Conservation (phyloP, 2,888 invertebrate species). For the Fragum whitleyi region DNA sequence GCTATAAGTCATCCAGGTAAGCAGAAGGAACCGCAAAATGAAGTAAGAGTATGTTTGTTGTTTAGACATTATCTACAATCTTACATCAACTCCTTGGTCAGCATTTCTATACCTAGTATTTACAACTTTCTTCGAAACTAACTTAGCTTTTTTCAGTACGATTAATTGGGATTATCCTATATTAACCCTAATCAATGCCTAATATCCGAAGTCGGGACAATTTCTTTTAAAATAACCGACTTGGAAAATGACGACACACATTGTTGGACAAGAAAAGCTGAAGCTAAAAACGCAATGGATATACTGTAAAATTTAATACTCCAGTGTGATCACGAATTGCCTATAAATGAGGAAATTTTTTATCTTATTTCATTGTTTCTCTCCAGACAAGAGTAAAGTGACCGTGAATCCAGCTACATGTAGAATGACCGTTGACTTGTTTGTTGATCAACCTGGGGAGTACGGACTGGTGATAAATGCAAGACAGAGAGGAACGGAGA, state of each 20-base stretch:
- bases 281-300: not conserved
- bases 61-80: not conserved
- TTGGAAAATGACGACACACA: not conserved
- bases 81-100: not conserved
- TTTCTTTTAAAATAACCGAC: too few relatives aligned
- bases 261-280: not conserved
- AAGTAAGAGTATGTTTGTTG: not conserved
- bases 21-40: not conserved
- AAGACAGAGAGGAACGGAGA: not conserved
- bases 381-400: conserved; percentile 1
- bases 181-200: too few relatives aligned
- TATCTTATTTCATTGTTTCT: not conserved
- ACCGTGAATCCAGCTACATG: not conserved
- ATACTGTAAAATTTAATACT: not conserved
- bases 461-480: not conserved
- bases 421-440: not conserved
- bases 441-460: not conserved
- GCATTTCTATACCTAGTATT: not conserved
- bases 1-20: not conserved
- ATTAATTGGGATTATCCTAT: too few relatives aligned
- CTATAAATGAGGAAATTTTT: not conserved
- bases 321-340: not conserved
- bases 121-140: too few relatives aligned
- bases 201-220: too few relatives aligned
- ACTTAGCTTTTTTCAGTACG: too few relatives aligned